phyloP scores from a whole-genome alignment of 2,888 invertebrate species.

The Lepidochitona cinerea region DNA sequence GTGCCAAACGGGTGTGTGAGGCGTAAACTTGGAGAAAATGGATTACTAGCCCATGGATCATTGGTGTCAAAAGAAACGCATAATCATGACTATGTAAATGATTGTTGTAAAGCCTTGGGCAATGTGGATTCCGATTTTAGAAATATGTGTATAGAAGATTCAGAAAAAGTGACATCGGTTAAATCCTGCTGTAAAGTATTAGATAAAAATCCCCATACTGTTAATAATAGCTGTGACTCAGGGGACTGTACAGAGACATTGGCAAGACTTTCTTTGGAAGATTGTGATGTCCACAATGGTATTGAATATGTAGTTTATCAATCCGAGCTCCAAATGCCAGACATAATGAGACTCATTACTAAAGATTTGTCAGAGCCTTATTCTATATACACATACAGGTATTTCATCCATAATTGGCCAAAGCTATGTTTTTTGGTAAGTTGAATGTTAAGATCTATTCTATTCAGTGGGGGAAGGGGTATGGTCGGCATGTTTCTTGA shows the following conservation, averaged over 20 bases:
- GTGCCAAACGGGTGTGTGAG: slow-evolving; percentile 6
- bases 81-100: background rate
- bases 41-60: background rate
- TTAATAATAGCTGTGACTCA: background rate
- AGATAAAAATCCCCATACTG: background rate
- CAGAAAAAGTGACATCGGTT: background rate
- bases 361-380: slow-evolving; percentile 99
- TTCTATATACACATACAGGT: slow-evolving; percentile 99
- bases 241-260: background rate
- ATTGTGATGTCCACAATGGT: slow-evolving; percentile 27
- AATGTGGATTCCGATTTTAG: background rate
- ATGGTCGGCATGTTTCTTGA: too few relatives aligned
- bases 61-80: background rate
- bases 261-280: background rate
- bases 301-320: slow-evolving; percentile 78
- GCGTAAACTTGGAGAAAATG: background rate
- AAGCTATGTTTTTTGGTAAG: slow-evolving; percentile 95
- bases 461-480: too few relatives aligned
- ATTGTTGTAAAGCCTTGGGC: background rate
- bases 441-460: too few relatives aligned
- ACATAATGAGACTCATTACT: slow-evolving; percentile 98
- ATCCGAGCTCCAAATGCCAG: slow-evolving; percentile 97
- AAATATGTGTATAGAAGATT: background rate
- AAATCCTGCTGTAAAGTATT: background rate
- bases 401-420: slow-evolving; percentile 99